A percentile compares a stretch with the other conserved stretches of the same genome.
Evolutionary conservation across 2,888 invertebrate genomes (phyloP).

Genomic region (Gastrophysa polygoni): DNA sequence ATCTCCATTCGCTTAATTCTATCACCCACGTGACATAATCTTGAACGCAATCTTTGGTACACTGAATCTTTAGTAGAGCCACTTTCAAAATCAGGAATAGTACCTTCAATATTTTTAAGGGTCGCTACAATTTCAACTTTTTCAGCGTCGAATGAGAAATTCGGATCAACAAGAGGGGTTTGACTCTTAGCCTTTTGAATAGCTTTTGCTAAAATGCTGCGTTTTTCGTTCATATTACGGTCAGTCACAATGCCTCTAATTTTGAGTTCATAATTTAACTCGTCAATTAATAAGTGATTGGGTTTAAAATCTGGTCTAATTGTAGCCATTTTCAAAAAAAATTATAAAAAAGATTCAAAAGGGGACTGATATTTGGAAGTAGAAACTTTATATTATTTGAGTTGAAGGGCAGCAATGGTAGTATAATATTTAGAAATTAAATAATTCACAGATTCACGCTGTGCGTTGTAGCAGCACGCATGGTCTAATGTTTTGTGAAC

Average conservation of each 20-base stretch:
- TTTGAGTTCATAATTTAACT: constrained; percentile 6
- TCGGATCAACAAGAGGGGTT: background rate
- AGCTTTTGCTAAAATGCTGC: background rate
- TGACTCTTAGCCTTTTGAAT: background rate
- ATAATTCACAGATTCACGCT: no score
- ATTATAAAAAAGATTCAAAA: no score
- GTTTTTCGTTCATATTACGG: constrained; percentile 3
- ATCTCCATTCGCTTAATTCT: constrained; percentile 8
- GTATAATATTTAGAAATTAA: no score
- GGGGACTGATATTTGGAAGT: no score
- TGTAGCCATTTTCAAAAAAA: no score
- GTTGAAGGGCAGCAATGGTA: no score
- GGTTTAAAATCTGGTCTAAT: no score
- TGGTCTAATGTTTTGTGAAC: no score
- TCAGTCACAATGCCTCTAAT: constrained; percentile 5
- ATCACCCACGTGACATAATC: background rate
- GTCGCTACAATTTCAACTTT: background rate
- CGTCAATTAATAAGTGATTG: background rate
- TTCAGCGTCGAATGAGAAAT: background rate
- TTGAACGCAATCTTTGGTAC: constrained; percentile 5
- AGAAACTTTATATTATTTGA: no score
- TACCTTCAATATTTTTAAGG: background rate
- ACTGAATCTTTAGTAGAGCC: background rate
- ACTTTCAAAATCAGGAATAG: constrained; percentile 5
- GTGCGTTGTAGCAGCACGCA: no score